Base-by-base conservation (phyloP, 2,888 invertebrate species). In the Phrixothrix hirtus region DNA sequence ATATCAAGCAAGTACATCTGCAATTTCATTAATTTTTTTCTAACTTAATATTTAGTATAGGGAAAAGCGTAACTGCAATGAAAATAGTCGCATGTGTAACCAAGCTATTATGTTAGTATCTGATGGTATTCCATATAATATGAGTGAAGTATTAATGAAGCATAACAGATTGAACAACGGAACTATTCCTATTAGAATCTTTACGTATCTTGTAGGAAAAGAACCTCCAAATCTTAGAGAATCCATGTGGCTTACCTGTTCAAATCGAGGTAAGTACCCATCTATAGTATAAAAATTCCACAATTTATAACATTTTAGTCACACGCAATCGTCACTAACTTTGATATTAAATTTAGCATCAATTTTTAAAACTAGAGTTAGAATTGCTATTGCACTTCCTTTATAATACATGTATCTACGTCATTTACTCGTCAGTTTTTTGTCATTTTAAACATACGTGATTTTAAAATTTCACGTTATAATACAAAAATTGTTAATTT, bases 81-180 rank as follows among this genome's bases (percentile, higher is more conserved):
- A 76, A 62, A 66, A 67, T 26, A 80, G 78, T 10, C 71, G 75
- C 2, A 78, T 77, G 2, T 98, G 98, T 72, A 98, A 97, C 77
- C 95, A 95, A 75, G 87, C 94, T 16, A 94, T 99, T 55, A 96
- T 98, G 95, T 78, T 98, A 48, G 86, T 98, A 57, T 97, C 98
- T 0, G 98, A 98, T 75, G 95, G 95, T 34, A 89, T 95, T 1
- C 88, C 95, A 0, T 88, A 89, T 37, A 93, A 92, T 72, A 82
- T 91, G 59, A 89, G 92, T 9, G 88, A 94, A 63, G 83, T 94
- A 2, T 94, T 96, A 68, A 81, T 88, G 56, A 78, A 82, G 59
- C 86, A 92, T 75, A 97, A 96, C 73, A 81, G 86, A 77, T 78
- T 81, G n/a, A 79, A 79, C 55, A 86, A 87, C 57, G 84, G 79